Conservation (phyloP, 2,797 vertebrate genomes). For the Dallia pectoralis region DNA sequence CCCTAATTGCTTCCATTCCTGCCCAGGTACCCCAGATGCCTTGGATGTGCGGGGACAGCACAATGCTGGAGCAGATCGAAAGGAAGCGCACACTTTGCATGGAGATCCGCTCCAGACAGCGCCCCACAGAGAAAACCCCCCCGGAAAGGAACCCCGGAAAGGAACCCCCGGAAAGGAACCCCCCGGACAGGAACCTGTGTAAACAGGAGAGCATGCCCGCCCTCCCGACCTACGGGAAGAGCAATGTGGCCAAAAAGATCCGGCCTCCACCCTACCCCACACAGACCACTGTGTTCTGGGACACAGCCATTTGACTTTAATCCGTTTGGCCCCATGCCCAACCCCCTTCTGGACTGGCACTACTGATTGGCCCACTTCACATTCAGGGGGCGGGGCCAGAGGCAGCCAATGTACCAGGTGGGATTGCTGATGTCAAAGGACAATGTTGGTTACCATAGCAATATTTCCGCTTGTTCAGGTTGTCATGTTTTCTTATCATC, state of each 20-base stretch:
- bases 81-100: slow-evolving; percentile 95
- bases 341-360: slow-evolving; percentile 22
- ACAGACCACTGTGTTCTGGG: slow-evolving; percentile 97
- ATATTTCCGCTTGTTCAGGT: slow-evolving; percentile 80
- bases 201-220: slow-evolving; percentile 77
- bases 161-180: slow-evolving; percentile 51
- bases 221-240: slow-evolving; percentile 85
- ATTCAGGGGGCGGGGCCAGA: slow-evolving; percentile 41
- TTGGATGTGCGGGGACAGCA: slow-evolving; percentile 94
- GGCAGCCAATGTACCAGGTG: slow-evolving; percentile 49
- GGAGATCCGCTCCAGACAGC: slow-evolving; percentile 92
- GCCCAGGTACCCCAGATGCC: slow-evolving; percentile 91
- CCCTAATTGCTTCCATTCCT: slow-evolving; percentile 10
- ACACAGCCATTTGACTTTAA: slow-evolving; percentile 90
- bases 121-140: neutral
- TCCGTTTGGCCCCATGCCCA: slow-evolving; percentile 37
- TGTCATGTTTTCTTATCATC: slow-evolving; percentile 80
- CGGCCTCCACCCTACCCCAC: slow-evolving; percentile 94
- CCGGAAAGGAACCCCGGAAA: slow-evolving; percentile 83
- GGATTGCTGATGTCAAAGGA: slow-evolving; percentile 68
- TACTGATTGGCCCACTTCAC: slow-evolving; percentile 50
- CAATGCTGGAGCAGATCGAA: slow-evolving; percentile 98
- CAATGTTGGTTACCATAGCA: slow-evolving; percentile 76
- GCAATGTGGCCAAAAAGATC: slow-evolving; percentile 85
- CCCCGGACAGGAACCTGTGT: slow-evolving; percentile 87